A percentile compares a stretch with the other conserved stretches of the same genome.
Evolutionary conservation across 1,140 invertebrate genomes (phyloP).

Genomic region (Lepidotrigona ventralis): DNA sequence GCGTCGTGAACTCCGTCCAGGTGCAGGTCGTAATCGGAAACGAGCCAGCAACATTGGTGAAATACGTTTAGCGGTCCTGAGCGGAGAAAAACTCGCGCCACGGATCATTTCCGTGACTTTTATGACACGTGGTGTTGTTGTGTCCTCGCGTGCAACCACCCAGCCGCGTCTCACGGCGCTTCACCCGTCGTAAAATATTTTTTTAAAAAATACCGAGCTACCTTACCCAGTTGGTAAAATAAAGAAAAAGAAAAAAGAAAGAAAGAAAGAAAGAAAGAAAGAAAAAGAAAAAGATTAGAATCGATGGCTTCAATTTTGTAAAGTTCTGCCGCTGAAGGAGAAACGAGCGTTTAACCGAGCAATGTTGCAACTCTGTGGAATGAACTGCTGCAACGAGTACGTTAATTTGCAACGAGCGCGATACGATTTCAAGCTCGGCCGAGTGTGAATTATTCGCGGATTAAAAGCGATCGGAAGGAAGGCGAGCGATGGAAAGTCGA

Average conservation of each 20-base stretch:
- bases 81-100: too few species aligned
- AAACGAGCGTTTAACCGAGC: background rate
- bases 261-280: too few species aligned
- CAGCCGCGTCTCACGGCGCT: background rate
- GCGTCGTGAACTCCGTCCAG: slow-evolving; percentile 5
- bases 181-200: background rate
- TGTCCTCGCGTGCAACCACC: background rate
- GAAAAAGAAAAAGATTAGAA: too few species aligned
- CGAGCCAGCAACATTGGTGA: slow-evolving; percentile 10
- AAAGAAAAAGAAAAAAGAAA: too few species aligned
- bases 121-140: background rate
- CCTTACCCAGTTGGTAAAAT: too few species aligned
- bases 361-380: too few species aligned
- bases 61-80: background rate
- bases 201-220: background rate
- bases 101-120: background rate
- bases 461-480: too few species aligned
- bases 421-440: background rate
- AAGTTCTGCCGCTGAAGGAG: too few species aligned
- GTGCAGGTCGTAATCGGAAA: slow-evolving; percentile 23
- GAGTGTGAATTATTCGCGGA: background rate
- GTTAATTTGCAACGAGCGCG: background rate
- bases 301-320: too few species aligned
- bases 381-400: too few species aligned
- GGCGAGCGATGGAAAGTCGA: background rate